Percentiles rank a stretch among this genome's conserved stretches.
Conservation (phyloP, 2,113 vertebrate species). For the Saimiri boliviensis region DNA sequence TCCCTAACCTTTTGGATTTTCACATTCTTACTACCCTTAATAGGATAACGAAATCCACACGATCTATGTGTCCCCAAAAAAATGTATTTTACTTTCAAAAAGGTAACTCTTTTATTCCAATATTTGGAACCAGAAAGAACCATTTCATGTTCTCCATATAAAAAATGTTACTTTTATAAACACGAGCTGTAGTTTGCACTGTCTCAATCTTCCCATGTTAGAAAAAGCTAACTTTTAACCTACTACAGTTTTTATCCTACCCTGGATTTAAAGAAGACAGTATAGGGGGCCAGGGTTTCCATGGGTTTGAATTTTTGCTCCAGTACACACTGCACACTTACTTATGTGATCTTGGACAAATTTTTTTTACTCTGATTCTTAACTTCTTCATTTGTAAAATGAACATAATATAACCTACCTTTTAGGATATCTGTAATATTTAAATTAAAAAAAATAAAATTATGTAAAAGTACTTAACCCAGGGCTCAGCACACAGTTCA, state of each 20-base stretch:
- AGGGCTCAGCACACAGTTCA: background rate
- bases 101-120: background rate
- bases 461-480: background rate
- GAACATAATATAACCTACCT: background rate
- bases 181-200: background rate
- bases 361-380: background rate
- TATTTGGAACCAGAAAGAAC: background rate
- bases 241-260: background rate
- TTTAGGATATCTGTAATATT: constrained; percentile 15
- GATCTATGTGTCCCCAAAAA: background rate
- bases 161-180: background rate
- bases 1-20: background rate
- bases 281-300: background rate
- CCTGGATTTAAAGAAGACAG: background rate
- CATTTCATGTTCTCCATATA: background rate
- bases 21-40: background rate
- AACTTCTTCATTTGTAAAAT: background rate
- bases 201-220: background rate
- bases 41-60: background rate
- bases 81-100: constrained; percentile 1
- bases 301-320: background rate
- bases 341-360: background rate
- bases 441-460: constrained; percentile 18
- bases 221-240: background rate
- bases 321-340: too few species aligned